Percentiles rank a stretch among this genome's conserved stretches.
phyloP scores from a whole-genome alignment of 1,140 invertebrate species.

The Caerostris extrusa region DNA sequence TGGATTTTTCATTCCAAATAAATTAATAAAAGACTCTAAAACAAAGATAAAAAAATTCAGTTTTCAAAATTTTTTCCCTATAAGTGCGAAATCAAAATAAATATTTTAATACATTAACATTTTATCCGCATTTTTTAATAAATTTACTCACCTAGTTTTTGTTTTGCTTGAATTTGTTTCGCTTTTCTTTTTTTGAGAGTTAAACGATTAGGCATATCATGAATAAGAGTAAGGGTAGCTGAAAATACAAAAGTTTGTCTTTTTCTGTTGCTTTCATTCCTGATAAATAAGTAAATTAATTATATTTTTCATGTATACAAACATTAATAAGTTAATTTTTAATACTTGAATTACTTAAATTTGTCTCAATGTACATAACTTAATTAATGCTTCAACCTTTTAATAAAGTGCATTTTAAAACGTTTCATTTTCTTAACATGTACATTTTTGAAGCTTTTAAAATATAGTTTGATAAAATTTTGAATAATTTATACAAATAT shows the following conservation, averaged over 20 bases:
- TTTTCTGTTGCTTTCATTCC: constrained; percentile 81
- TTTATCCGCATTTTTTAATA: background rate
- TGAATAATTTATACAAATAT: too few relatives aligned
- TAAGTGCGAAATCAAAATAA: background rate
- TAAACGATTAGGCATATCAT: constrained; percentile 90
- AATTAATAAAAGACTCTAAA: constrained; percentile 82
- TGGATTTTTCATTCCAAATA: constrained; percentile 90
- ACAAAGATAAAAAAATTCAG: constrained; percentile 37
- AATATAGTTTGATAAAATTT: too few relatives aligned
- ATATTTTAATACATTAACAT: constrained; percentile 7
- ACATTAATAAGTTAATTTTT: too few relatives aligned
- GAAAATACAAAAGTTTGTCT: constrained; percentile 98
- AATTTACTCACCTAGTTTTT: constrained; percentile 79
- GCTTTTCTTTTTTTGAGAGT: constrained; percentile 81
- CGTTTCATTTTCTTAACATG: too few relatives aligned
- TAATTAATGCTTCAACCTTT: too few relatives aligned
- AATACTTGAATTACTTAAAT: too few relatives aligned
- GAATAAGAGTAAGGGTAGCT: constrained; percentile 96
- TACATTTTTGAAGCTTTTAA: too few relatives aligned
- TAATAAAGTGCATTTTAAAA: too few relatives aligned
- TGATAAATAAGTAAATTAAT: constrained; percentile 70
- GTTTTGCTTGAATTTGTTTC: constrained; percentile 79
- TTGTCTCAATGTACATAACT: too few relatives aligned
- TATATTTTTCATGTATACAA: too few relatives aligned
- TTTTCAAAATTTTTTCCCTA: background rate